A percentile compares a stretch with the other conserved stretches of the same genome.
Evolutionary conservation across 2,797 vertebrate genomes (phyloP).

Genomic region (Dermochelys coriacea): DNA sequence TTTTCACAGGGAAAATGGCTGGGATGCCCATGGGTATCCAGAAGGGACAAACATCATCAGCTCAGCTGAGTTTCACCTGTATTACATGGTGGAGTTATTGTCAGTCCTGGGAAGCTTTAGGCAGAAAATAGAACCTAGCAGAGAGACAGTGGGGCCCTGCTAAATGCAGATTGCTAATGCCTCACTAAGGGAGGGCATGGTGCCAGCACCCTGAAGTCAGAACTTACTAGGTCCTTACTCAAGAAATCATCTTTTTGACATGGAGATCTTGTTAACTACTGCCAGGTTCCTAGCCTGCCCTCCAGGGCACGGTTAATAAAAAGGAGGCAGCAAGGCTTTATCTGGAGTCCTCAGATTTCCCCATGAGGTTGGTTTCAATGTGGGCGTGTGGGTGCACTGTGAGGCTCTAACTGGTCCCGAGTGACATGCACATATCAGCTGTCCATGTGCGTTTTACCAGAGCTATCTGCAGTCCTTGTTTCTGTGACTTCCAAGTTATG

Average conservation of each 20-base stretch:
- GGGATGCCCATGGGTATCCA: too few relatives aligned
- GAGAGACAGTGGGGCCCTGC: background rate
- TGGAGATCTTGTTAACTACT: background rate
- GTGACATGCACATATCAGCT: background rate
- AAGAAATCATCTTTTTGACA: background rate
- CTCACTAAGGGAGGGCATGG: background rate
- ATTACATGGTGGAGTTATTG: background rate
- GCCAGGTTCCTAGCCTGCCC: too few relatives aligned
- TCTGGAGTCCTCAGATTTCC: background rate
- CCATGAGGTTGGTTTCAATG: background rate
- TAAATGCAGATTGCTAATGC: background rate
- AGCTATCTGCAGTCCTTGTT: background rate
- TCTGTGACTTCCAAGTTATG: background rate
- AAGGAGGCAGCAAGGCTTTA: background rate
- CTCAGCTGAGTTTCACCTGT: too few relatives aligned
- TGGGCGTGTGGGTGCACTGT: background rate
- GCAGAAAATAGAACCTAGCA: background rate
- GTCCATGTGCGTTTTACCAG: background rate
- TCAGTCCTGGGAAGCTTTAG: background rate
- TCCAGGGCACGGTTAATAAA: background rate
- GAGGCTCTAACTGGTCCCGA: too few relatives aligned
- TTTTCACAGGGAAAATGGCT: too few relatives aligned
- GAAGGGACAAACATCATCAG: too few relatives aligned
- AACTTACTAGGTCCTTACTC: background rate
- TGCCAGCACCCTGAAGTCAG: background rate